Evolutionary conservation across 2,797 vertebrate genomes (phyloP), one percentile per base, ranked within the genome.

Genomic region (Brotogeris chrysoptera): DNA sequence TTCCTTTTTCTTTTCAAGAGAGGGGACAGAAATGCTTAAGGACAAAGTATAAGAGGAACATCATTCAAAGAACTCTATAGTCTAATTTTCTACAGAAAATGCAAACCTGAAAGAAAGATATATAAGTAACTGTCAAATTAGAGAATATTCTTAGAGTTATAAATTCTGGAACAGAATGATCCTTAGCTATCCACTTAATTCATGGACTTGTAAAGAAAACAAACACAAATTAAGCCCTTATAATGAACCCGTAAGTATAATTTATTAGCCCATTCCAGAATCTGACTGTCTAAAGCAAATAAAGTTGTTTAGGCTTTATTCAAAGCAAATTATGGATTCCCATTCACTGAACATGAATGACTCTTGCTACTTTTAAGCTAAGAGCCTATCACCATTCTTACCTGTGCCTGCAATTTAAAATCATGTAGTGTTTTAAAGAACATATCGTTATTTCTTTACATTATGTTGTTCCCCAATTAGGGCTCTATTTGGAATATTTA

Each of bases 1-100:
- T 93, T 91, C 18, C 11, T 95, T 86, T 93, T 90, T 80, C 44
- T 82, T 19, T 86, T 95, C 60, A 88, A 55, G 77, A 59, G 36
- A 95, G 16, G 41, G 44, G 44, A 85, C 46, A 95, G 30, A 94
- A 89, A 95, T 44, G 11, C 49, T 80, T 91, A 83, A 92, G 63
- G 60, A 83, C 6, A 86, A 74, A 72, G 11, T 86, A 82, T 38
- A 69, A 7, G 8, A 73, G 72, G 60, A 83, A 80, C 8, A 73
- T 32, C 27, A 71, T 66, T 78, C n/a, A 85, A 92, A 57, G n/a
- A 96, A 83, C 2, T 43, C 61, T 57, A 41, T 20, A 68, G 46
- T 43, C 23, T 11, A 83, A 14, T 90, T 93, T 96, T 91, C 50
- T 57, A 47, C 38, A 78, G 68, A 95, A 95, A 80, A 89, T 24